These are phyloP conservation scores for Salvelinus sp. DNA, from an alignment of 2,113 vertebrate genomes.

Conservation along the genomic window DNA sequence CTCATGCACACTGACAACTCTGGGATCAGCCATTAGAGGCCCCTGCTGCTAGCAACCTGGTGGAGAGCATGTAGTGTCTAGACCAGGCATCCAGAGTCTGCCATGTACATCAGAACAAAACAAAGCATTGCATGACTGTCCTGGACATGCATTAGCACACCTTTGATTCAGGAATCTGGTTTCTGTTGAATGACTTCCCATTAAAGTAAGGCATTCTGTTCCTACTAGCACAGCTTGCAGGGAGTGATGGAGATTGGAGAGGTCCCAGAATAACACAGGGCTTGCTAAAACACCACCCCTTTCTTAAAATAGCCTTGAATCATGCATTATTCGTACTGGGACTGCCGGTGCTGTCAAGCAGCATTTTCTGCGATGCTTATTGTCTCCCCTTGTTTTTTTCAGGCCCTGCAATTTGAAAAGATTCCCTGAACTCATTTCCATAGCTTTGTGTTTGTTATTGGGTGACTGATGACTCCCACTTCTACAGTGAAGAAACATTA, in stretches of 20 bases:
- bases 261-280: slow-evolving; percentile 61
- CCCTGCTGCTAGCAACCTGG: background rate
- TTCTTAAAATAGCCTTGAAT: slow-evolving; percentile 70
- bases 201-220: slow-evolving; percentile 33
- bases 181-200: slow-evolving; percentile 29
- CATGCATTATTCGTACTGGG: slow-evolving; percentile 69
- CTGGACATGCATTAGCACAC: slow-evolving; percentile 12
- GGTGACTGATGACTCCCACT: background rate
- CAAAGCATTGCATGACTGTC: background rate
- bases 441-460: slow-evolving; percentile 9
- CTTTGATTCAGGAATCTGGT: slow-evolving; percentile 15
- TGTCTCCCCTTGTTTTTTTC: slow-evolving; percentile 51
- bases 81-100: slow-evolving; percentile 8
- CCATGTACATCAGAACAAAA: slow-evolving; percentile 11
- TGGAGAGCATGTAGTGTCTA: background rate
- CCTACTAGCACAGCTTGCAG: slow-evolving; percentile 54
- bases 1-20: background rate
- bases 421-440: slow-evolving; percentile 54
- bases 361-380: slow-evolving; percentile 49
- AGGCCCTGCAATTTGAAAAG: slow-evolving; percentile 30
- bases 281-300: slow-evolving; percentile 37
- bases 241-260: slow-evolving; percentile 50
- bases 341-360: slow-evolving; percentile 51
- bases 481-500: background rate
- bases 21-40: background rate